These are phyloP conservation scores for Lepetodrilus schrolli DNA, from an alignment of 2,888 invertebrate species.

Conservation along the genomic window DNA sequence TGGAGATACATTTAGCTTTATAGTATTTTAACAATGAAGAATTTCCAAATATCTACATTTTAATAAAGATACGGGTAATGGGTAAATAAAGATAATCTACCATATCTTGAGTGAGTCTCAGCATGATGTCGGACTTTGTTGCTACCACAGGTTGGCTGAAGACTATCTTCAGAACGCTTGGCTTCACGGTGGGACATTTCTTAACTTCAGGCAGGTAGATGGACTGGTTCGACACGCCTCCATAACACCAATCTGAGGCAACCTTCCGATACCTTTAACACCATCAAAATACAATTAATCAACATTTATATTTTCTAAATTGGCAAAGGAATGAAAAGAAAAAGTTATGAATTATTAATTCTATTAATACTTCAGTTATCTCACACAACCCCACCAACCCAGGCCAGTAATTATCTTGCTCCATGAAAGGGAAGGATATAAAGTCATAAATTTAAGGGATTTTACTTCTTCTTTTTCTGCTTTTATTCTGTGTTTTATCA, in stretches of 20 bases:
- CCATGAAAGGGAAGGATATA: too few relatives aligned
- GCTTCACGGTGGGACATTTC: constrained; percentile 58
- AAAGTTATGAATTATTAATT: too few relatives aligned
- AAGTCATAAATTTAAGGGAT: too few relatives aligned
- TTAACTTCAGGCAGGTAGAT: constrained; percentile 45
- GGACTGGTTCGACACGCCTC: constrained; percentile 40
- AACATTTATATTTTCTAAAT: too few relatives aligned
- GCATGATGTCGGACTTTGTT: constrained; percentile 46
- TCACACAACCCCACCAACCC: too few relatives aligned
- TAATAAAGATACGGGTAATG: background rate
- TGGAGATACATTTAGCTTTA: too few relatives aligned
- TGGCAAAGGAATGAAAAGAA: too few relatives aligned
- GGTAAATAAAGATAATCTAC: constrained; percentile 39
- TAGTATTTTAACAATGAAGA: too few relatives aligned
- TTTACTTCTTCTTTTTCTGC: too few relatives aligned
- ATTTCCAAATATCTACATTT: background rate
- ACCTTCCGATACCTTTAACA: constrained; percentile 65
- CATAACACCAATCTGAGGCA: constrained; percentile 61
- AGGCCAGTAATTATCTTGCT: too few relatives aligned
- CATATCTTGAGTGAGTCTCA: constrained; percentile 57
- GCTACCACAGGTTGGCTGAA: constrained; percentile 45
- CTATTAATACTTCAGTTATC: too few relatives aligned
- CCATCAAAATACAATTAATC: background rate
- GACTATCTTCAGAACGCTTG: constrained; percentile 52
- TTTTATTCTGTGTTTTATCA: too few relatives aligned